Base-by-base conservation (phyloP, 2,797 vertebrate species). In the Phalloptychus januarius region DNA sequence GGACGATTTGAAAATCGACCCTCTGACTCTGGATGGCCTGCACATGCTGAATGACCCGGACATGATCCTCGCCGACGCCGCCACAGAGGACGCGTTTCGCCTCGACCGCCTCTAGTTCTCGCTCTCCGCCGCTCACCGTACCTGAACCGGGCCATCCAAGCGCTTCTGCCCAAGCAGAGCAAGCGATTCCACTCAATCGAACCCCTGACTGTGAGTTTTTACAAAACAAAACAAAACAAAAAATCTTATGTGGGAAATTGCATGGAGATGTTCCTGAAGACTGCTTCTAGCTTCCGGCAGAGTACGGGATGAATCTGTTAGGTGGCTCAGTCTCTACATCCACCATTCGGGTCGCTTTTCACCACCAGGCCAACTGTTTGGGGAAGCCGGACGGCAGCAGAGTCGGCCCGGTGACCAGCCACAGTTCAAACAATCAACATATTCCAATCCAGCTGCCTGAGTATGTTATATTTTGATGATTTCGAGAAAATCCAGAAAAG, bases 11-110 rank as follows among this genome's bases (percentile, higher is more conserved):
- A 99, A 98, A 96, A 98, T 99, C 8, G 98, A 99, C 93, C 98
- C 98, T 25, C 95, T 99, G 89, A 99, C 98, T 72, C 91, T 99
- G 54, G 98, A 99, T 13, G 98, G 98, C 93, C 96, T 99, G 79
- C 98, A 99, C 95, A 98, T 96, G 95, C 97, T 99, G 79, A 99
- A 99, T 1, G 98, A 99, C 94, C 98, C 98, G 0, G 97, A 99
- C 95, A 98, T 99, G 97, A 96, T 99, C 91, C 97, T 99, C 46
- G 89, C 98, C 0, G 98, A 98, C 93, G 94, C 98, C 0, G 98
- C 98, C 91, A 99, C 98, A 1, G 98, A 99, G 96, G 98, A 99
- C 89, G 97, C 98, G 8, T 99, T 99, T 92, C 96, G 98, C 85
- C 97, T 99, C 86, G 98, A 99, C 92, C 96, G 97, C 77, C 97